Base-by-base conservation (phyloP, 2,888 invertebrate species). In the Cyclophora punctaria region DNA sequence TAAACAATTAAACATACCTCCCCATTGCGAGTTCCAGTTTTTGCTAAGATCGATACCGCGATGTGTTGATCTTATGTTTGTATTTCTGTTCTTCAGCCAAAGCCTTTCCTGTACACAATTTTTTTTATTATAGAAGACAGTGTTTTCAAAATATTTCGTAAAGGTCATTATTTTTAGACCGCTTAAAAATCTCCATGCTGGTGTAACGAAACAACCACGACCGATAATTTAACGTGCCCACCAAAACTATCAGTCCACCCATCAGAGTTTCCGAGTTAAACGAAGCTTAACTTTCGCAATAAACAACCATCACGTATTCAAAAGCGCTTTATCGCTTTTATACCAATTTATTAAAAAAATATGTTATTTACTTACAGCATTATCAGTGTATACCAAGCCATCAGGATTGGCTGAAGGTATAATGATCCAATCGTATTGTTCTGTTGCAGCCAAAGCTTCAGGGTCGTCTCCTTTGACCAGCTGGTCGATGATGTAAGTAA, bases 321-420 rank as follows among this genome's bases (percentile, higher is more conserved):
- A 20, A 20, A 20, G 20, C 20, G 20, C 20, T 20, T 20, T 20
- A 20, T 1, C 20, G 20, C 20, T 20, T 20, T 20, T 20, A 20
- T 1, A 20, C 20, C 20, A 20, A 20, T 20, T 20, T 20, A 20
- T 20, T 20, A 20, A 20, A 20, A 20, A 20, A 20, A 20, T 20
- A 20, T 20, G 20, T 20, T 20, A 20, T 20, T 20, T 35, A 62
- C 81, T 73, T 68, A 90, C 92, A 7, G 71, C 75, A 3, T 90
- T 89, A 64, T 93, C 93, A 0, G 93, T 90, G 71, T 91, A 93
- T 41, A 90, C 91, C 63, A 91, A 94, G 2, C 95, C 95, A 79
- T 96, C 95, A 5, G 94, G 94, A 72, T 95, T 95, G 34, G 92
- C 76, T 20, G 92, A 81, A 0, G 95, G 95, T 55, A 95, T 89